phyloP scores from a whole-genome alignment of 2,797 vertebrate genomes.

The Chelmon rostratus region DNA sequence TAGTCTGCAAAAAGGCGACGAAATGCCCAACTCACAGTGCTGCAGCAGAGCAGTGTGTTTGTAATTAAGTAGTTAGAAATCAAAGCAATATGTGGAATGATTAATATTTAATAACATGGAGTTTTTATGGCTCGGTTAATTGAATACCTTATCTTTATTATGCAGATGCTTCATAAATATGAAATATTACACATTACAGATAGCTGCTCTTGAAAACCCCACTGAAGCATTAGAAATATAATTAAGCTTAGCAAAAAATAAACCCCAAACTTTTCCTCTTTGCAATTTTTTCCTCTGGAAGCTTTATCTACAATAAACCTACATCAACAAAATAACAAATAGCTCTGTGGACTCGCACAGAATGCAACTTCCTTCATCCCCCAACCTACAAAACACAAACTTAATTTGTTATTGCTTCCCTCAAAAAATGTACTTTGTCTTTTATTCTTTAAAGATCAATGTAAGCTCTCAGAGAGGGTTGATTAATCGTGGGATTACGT shows the following conservation, averaged over 20 bases:
- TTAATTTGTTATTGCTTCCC: conserved; percentile 9
- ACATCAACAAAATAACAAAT: conserved; percentile 77
- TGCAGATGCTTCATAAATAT: conserved; percentile 94
- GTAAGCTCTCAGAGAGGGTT: conserved; percentile 72
- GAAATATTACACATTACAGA: conserved; percentile 92
- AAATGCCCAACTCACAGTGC: conserved; percentile 56
- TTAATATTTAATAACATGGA: conserved; percentile 92
- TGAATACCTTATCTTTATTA: conserved; percentile 95
- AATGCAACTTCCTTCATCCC: conserved; percentile 34
- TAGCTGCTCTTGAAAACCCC: conserved; percentile 90
- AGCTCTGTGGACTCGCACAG: conserved; percentile 54
- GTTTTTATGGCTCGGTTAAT: conserved; percentile 88
- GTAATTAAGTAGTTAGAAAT: conserved; percentile 85
- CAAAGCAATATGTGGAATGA: conserved; percentile 89
- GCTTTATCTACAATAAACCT: conserved; percentile 77
- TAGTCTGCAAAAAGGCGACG: conserved; percentile 52
- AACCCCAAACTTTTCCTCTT: conserved; percentile 65
- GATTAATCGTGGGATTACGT: conserved; percentile 85
- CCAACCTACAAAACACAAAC: conserved; percentile 22
- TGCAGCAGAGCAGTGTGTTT: conserved; percentile 71
- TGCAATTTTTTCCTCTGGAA: conserved; percentile 30
- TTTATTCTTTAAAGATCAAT: conserved; percentile 73
- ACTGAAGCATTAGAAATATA: conserved; percentile 91
- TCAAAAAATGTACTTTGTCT: conserved; percentile 24
- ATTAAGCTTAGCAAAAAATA: conserved; percentile 87